Percentiles rank a stretch among this genome's conserved stretches.
Conservation (phyloP, 2,113 vertebrate genomes). For the Peromyscus maniculatus region DNA sequence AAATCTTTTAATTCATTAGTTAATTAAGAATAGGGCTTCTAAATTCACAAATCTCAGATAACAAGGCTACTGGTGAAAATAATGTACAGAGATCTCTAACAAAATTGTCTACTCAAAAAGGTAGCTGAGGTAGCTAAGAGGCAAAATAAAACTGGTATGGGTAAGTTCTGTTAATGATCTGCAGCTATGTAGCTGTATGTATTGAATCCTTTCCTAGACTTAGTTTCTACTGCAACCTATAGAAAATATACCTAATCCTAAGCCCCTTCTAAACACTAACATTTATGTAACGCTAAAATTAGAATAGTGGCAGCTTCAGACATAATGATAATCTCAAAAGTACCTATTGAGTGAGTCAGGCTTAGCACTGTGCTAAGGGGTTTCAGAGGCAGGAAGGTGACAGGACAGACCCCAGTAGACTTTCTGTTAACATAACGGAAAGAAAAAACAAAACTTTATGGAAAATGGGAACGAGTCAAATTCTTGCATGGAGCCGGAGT, state of each 20-base stretch:
- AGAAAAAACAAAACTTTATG: slow-evolving; percentile 9
- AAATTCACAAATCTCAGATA: neutral
- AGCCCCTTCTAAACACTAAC: neutral
- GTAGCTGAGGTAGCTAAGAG: neutral
- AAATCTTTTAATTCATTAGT: neutral
- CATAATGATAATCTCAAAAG: neutral
- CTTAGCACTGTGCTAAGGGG: neutral
- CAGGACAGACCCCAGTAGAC: neutral
- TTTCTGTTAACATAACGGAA: neutral
- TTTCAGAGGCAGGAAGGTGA: neutral
- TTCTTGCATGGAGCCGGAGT: neutral
- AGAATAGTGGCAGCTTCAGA: neutral
- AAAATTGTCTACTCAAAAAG: neutral
- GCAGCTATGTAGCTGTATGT: neutral
- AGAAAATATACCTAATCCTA: neutral
- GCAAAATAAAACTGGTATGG: neutral
- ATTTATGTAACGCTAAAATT: neutral
- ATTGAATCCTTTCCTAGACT: neutral
- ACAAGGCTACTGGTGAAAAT: neutral
- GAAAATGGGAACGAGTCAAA: slow-evolving; percentile 55
- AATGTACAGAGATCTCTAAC: neutral
- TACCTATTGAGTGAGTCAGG: neutral
- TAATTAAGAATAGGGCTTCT: neutral
- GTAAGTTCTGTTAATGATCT: neutral
- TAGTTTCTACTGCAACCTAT: neutral